phyloP scores from a whole-genome alignment of 2,797 vertebrate genomes.

The Taeniopygia guttata region DNA sequence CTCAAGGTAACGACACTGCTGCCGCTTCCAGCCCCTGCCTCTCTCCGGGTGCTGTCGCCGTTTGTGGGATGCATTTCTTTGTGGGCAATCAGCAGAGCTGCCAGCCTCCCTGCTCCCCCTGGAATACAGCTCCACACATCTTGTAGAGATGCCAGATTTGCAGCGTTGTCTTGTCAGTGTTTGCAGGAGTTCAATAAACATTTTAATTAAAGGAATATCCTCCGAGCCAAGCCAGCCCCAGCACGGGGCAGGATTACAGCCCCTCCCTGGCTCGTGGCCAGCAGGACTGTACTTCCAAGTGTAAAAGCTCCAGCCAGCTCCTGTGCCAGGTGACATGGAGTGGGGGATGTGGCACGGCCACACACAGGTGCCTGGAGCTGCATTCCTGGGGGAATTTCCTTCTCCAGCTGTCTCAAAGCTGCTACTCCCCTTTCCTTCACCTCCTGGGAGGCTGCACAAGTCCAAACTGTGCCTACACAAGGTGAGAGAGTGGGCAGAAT shows the following conservation, averaged over 20 bases:
- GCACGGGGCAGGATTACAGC: conserved; percentile 12
- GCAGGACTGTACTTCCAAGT: background rate
- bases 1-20: conserved; percentile 58
- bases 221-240: background rate
- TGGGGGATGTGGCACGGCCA: accelerated
- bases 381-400: background rate
- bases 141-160: conserved; percentile 51
- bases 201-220: conserved; percentile 58
- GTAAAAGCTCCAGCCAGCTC: background rate
- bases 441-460: background rate
- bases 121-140: conserved; percentile 32
- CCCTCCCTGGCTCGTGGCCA: background rate
- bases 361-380: background rate
- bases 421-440: background rate
- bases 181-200: conserved; percentile 45
- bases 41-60: background rate
- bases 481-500: background rate
- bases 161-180: conserved; percentile 14
- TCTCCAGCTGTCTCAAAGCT: background rate
- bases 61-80: conserved; percentile 56
- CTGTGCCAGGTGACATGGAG: background rate
- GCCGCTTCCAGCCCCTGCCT: conserved; percentile 7
- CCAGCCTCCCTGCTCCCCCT: conserved; percentile 6
- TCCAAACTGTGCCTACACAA: background rate
- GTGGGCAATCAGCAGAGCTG: conserved; percentile 11